Evolutionary conservation across 2,113 vertebrate genomes (phyloP).

Genomic region (Corvus hawaiiensis): DNA sequence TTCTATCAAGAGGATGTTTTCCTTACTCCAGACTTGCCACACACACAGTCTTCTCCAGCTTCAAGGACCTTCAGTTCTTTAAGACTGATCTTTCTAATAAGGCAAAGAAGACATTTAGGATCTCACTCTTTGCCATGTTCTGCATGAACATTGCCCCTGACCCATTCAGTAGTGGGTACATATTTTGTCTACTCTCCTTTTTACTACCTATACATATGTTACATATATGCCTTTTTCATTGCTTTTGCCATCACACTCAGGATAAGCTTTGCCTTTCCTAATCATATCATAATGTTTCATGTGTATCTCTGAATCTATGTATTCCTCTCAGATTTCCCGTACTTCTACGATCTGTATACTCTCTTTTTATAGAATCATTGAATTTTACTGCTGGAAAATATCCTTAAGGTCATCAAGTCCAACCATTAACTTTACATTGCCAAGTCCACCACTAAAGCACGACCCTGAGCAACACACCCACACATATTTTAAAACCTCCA

Average conservation of each 20-base stretch:
- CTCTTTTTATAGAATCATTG: neutral
- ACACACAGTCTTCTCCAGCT: accelerated
- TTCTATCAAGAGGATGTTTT: neutral
- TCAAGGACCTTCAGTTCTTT: neutral
- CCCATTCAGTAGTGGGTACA: neutral
- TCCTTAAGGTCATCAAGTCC: too few species aligned
- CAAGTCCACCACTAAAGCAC: neutral
- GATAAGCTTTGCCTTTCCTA: neutral
- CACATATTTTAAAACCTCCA: neutral
- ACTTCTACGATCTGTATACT: neutral
- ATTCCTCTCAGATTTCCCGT: neutral
- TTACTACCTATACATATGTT: neutral
- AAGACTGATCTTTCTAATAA: neutral
- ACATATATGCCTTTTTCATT: neutral
- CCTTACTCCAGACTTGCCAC: neutral
- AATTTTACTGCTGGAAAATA: neutral
- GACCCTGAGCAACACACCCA: neutral
- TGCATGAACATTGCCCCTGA: neutral
- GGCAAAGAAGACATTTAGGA: neutral
- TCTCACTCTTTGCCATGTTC: neutral
- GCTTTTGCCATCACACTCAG: neutral
- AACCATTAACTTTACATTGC: neutral
- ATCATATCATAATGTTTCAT: neutral
- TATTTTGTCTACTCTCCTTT: neutral
- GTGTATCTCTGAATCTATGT: neutral